phyloP scores from a whole-genome alignment of 2,888 invertebrate species.

The Mactromeris polynyma region DNA sequence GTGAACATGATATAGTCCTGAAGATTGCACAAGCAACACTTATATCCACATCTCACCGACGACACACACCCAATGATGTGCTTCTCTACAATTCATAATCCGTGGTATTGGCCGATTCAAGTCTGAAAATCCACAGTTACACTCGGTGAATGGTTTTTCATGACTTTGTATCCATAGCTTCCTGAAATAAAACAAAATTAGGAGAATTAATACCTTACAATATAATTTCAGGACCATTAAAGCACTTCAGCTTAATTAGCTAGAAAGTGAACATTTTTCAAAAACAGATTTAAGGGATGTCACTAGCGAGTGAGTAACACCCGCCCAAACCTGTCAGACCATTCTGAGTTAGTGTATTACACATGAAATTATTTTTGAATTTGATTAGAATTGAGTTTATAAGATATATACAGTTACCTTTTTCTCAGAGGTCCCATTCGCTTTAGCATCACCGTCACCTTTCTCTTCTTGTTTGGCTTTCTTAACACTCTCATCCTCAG shows the following conservation, averaged over 20 bases:
- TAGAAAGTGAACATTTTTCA: too few species aligned
- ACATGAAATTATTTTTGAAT: too few species aligned
- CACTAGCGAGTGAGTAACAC: too few species aligned
- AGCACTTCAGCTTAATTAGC: too few species aligned
- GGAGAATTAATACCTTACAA: too few species aligned
- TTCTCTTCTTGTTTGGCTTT: slow-evolving; percentile 73
- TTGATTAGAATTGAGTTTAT: too few species aligned
- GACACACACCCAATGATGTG: neutral
- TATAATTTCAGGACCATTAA: too few species aligned
- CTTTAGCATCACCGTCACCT: slow-evolving; percentile 60
- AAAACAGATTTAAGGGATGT: too few species aligned
- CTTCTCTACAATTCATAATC: neutral
- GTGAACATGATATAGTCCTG: neutral
- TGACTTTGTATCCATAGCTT: slow-evolving; percentile 52
- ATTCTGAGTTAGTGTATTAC: too few species aligned
- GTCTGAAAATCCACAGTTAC: neutral
- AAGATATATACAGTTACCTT: slow-evolving; percentile 6
- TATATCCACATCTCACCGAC: neutral
- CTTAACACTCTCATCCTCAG: slow-evolving; percentile 67
- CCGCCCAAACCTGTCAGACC: too few species aligned
- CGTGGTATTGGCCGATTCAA: neutral
- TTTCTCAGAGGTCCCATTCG: slow-evolving; percentile 45
- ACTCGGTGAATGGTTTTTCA: slow-evolving; percentile 15
- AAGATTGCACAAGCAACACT: neutral
- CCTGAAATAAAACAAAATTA: slow-evolving; percentile 13